These are phyloP conservation scores for Pollenia labialis DNA, from an alignment of 2,888 invertebrate genomes.

Conservation along the genomic window DNA sequence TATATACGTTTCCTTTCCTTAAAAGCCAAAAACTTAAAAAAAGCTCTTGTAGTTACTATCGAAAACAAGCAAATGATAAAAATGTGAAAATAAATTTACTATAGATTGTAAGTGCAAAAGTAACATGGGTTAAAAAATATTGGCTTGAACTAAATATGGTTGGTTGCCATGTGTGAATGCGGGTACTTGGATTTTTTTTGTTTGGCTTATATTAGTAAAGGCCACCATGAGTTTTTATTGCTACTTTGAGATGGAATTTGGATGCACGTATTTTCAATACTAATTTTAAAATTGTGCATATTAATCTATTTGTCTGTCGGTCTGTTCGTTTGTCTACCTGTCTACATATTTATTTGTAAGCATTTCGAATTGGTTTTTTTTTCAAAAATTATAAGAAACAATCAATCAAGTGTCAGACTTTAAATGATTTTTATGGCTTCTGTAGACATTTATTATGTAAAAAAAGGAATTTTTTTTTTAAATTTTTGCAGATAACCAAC, in stretches of 20 bases:
- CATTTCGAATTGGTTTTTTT: constrained; percentile 2
- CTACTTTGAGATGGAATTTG: neutral
- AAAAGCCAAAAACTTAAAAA: neutral
- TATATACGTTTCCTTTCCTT: constrained; percentile 21
- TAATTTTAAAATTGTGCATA: constrained; percentile 60
- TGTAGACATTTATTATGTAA: constrained; percentile 66
- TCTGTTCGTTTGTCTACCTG: constrained; percentile 4
- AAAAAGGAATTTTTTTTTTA: neutral
- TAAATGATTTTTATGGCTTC: constrained; percentile 67
- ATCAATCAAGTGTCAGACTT: constrained; percentile 69
- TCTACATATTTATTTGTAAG: constrained; percentile 54
- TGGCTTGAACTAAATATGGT: constrained; percentile 36
- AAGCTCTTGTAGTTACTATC: constrained; percentile 31
- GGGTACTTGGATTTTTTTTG: constrained; percentile 4
- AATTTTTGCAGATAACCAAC: neutral
- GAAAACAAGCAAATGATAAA: constrained; percentile 58
- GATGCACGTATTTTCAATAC: constrained; percentile 16
- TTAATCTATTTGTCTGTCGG: constrained; percentile 54
- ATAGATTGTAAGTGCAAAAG: constrained; percentile 55
- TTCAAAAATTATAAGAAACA: constrained; percentile 45
- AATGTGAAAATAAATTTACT: constrained; percentile 63
- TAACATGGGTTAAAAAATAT: constrained; percentile 13
- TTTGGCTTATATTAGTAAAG: constrained; percentile 1
- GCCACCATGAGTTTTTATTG: constrained; percentile 34
- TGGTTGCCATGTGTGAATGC: constrained; percentile 12